Percentiles rank a stretch among this genome's conserved stretches.
Conservation (phyloP, 2,113 vertebrate species). For the Oryzias celebensis region DNA sequence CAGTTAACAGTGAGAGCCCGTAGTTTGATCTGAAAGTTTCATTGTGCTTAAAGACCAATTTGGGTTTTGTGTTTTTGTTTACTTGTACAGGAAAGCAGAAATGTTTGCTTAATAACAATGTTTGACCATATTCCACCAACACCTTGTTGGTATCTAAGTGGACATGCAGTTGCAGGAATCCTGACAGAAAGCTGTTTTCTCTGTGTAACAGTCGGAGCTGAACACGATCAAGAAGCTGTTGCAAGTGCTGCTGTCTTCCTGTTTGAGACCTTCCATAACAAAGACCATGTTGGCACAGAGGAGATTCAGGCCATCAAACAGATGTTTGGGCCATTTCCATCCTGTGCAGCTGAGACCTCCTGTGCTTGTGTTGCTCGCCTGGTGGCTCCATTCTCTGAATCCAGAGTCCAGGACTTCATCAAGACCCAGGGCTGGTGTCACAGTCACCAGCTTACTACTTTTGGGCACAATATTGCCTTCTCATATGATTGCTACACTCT, state of each 20-base stretch:
- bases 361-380: conserved; percentile 81
- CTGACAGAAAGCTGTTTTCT: conserved; percentile 3
- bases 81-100: no score
- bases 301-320: conserved; percentile 91
- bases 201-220: conserved; percentile 84
- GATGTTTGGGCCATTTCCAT: conserved; percentile 95
- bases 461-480: conserved; percentile 89
- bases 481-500: conserved; percentile 90
- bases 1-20: no score
- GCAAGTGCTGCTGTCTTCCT: conserved; percentile 92
- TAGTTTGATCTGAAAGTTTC: no score
- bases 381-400: conserved; percentile 78
- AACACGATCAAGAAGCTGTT: conserved; percentile 86
- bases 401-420: conserved; percentile 80
- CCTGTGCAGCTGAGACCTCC: conserved; percentile 84
- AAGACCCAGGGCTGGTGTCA: conserved; percentile 71
- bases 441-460: conserved; percentile 61
- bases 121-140: no score
- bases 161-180: background rate
- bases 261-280: conserved; percentile 88
- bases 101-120: no score
- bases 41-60: no score
- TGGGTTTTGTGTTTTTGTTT: no score
- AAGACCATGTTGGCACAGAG: conserved; percentile 85
- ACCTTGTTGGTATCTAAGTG: no score